A percentile compares a stretch with the other conserved stretches of the same genome.
These are phyloP conservation scores for Heliocidaris tuberculata DNA, from an alignment of 35 echinoderm and acorn worm genomes.

Conservation along the genomic window DNA sequence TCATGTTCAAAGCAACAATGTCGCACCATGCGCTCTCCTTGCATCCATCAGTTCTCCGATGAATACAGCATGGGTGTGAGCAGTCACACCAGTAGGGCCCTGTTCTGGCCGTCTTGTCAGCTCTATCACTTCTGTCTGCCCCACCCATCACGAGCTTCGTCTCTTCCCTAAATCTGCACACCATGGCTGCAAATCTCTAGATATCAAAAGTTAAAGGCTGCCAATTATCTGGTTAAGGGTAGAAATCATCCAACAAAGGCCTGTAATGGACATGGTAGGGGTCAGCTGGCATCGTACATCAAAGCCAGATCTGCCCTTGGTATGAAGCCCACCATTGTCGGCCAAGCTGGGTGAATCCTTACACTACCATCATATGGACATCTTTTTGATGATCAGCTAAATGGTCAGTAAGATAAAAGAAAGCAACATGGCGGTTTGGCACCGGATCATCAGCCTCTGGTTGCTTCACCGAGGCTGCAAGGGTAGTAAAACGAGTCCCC, in stretches of 20 bases:
- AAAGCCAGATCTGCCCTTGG: slow-evolving; percentile 19
- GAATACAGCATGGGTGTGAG: slow-evolving; percentile 24
- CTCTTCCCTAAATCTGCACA: slow-evolving; percentile 32
- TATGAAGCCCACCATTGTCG: not conserved
- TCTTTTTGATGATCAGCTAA: not conserved
- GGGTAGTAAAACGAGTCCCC: slow-evolving; percentile 32
- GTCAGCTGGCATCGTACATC: slow-evolving; percentile 29
- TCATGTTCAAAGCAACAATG: slow-evolving; percentile 48
- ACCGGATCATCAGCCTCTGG: not conserved
- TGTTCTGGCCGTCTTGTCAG: not conserved
- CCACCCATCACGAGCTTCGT: slow-evolving; percentile 20
- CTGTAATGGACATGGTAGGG: not conserved
- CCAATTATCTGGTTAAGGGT: not conserved
- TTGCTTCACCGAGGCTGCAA: slow-evolving; percentile 28
- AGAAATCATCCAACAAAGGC: slow-evolving; percentile 34
- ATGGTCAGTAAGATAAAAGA: not conserved
- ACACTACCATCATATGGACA: slow-evolving; percentile 18
- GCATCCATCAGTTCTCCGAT: slow-evolving; percentile 14
- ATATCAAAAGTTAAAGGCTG: slow-evolving; percentile 18
- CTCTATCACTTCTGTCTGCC: not conserved
- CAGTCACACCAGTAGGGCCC: slow-evolving; percentile 35
- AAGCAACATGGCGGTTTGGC: not conserved
- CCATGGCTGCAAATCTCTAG: not conserved
- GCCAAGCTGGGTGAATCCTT: not conserved
- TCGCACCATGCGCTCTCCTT: slow-evolving; percentile 47